Conservation (phyloP, 2,888 invertebrate species). For the Nipponacmea schrenckii region DNA sequence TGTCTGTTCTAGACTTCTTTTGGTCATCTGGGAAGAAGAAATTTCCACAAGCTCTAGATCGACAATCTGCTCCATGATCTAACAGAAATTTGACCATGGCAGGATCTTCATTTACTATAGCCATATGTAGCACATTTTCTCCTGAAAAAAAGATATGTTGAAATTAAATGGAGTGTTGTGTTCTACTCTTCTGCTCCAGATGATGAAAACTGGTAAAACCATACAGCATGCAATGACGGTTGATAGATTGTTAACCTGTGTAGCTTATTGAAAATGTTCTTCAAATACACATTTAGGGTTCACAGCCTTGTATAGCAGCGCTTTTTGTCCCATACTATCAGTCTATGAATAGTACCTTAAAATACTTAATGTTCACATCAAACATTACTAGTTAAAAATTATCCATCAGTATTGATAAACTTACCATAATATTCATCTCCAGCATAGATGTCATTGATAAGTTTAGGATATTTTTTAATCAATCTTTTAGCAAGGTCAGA, state of each 20-base stretch:
- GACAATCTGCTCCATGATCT: slow-evolving; percentile 89
- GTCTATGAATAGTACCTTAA: too few relatives aligned
- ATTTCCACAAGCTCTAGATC: slow-evolving; percentile 88
- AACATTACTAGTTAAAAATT: background rate
- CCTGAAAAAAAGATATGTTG: slow-evolving; percentile 69
- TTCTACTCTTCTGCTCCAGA: too few relatives aligned
- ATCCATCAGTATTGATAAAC: slow-evolving; percentile 20
- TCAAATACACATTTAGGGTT: too few relatives aligned
- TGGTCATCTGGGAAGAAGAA: slow-evolving; percentile 99
- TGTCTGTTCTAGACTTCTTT: slow-evolving; percentile 87
- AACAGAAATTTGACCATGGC: slow-evolving; percentile 95
- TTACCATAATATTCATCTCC: slow-evolving; percentile 96
- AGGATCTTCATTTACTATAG: slow-evolving; percentile 98
- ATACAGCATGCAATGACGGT: too few relatives aligned
- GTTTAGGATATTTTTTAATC: slow-evolving; percentile 89
- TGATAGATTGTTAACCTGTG: background rate
- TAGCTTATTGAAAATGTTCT: too few relatives aligned
- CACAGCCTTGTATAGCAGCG: too few relatives aligned
- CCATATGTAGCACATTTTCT: slow-evolving; percentile 94
- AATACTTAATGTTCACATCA: too few relatives aligned
- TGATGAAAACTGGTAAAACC: too few relatives aligned
- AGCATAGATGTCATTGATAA: slow-evolving; percentile 95
- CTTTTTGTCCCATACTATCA: too few relatives aligned
- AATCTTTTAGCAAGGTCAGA: slow-evolving; percentile 93
- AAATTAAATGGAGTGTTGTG: too few relatives aligned